Base-by-base conservation (phyloP, 2,113 vertebrate genomes). In the Sciurus niger region DNA sequence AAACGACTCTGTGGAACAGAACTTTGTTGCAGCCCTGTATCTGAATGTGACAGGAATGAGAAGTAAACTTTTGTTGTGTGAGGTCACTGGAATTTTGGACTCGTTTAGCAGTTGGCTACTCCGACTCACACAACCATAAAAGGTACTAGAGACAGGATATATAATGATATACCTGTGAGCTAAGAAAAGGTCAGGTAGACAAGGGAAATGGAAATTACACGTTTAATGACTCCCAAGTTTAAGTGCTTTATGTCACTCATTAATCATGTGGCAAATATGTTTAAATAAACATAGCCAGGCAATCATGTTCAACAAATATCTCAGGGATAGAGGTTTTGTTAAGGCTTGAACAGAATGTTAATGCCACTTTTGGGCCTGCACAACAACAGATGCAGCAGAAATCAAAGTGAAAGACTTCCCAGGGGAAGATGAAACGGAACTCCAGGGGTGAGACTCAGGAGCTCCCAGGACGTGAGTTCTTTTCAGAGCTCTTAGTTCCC, bases 271-370 rank as follows among this genome's bases (percentile, higher is more conserved):
- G 86, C 74, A 97, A 93, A 84, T 93, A 70, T 79, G 79, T 83
- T 97, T 93, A 89, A 83, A 76, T 86, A 93, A 94, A 95, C 78
- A 86, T 16, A 95, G 72, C 93, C 58, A 84, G 82, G 82, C 70
- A 84, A n/a, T 88, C 72, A 48, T 63, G 40, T 73, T 93, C 89
- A 92, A 70, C 87, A 97, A n/a, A 89, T 68, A 79, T 74, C 90
- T 89, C 87, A 83, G 83, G 83, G 68, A 92, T 84, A 25, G 32
- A 46, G 53, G 43, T 55, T 91, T 89, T 84, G n/a, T 46, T 94
- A 25, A 37, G 48, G 43, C 74, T 86, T 94, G 65, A 90, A 53
- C 25, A 24, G 80, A 94, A 79, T 11, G 58, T 84, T n/a, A 85
- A 86, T 74, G 16, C 32, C 51, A 94, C n/a, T 43, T 79, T 92